Evolutionary conservation across 1,140 invertebrate species (phyloP).

Genomic region (Armadillidium nasatum): DNA sequence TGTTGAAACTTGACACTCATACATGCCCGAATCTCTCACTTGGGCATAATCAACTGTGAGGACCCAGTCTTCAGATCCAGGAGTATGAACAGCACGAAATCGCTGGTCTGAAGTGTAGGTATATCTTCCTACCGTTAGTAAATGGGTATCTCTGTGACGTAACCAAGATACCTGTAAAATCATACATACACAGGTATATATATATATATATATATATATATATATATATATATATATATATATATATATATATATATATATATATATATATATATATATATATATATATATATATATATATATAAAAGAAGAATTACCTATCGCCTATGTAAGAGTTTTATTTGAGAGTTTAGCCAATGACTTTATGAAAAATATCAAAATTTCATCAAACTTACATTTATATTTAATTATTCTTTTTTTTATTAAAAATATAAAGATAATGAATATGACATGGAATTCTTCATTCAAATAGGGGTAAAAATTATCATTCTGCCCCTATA

Average conservation of each 20-base stretch:
- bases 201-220: constrained; percentile 15
- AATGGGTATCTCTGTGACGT: constrained; percentile 36
- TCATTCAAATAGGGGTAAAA: too few relatives aligned
- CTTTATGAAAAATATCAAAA: too few relatives aligned
- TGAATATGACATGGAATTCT: too few relatives aligned
- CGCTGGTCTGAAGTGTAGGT: constrained; percentile 71
- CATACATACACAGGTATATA: neutral
- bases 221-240: neutral
- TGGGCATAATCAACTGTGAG: constrained; percentile 82
- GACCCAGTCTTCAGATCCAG: constrained; percentile 82
- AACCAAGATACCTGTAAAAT: constrained; percentile 36
- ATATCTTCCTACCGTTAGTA: constrained; percentile 64
- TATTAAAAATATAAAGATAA: too few relatives aligned
- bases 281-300: neutral
- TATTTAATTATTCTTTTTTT: neutral
- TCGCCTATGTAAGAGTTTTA: too few relatives aligned
- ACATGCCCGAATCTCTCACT: constrained; percentile 66
- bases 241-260: neutral
- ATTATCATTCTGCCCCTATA: too few relatives aligned
- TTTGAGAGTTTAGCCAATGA: too few relatives aligned
- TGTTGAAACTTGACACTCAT: constrained; percentile 81
- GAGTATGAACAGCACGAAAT: constrained; percentile 71
- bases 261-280: constrained; percentile 15
- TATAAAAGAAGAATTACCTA: too few relatives aligned
- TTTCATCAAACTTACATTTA: neutral